Base-by-base conservation (phyloP, 2,888 invertebrate species). In the Chorisops tibialis region DNA sequence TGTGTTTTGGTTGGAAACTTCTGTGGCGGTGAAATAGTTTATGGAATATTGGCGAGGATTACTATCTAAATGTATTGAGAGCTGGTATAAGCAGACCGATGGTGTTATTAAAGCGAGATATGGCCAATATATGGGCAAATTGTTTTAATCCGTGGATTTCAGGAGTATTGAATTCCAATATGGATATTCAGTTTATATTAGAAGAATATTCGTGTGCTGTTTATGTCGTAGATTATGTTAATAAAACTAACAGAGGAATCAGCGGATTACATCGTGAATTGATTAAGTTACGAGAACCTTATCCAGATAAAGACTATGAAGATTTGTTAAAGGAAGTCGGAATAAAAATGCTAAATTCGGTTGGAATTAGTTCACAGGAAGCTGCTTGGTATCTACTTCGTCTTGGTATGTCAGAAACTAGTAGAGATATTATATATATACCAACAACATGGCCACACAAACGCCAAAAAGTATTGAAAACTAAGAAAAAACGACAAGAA, bases 321-420 rank as follows among this genome's bases (percentile, higher is more conserved):
- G 72, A 72, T 14, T 61, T 69, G 1, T 70, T 70, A 3, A 68
- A 65, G 63, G 71, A 68, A 67, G 64, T 74, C 38, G 68, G 72
- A 63, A 60, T 74, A 4, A 56, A 74, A 41, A 47, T 76, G 38
- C 65, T 77, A 0, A 75, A 77, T 62, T 54, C 56, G 30, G 68
- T 71, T 22, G 76, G 77, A 65, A 73, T 78, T 64, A 64, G 72
- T 3, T 69, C 69, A 61, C 76, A 77, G 70, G 75, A 76, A 69
- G 77, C 78, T 50, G 79, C 78, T 59, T 79, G 78, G 78, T 79
- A 72, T 71, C 63, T 80, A 2, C 63, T 80, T 48, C 68, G 77
- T 30, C 69, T 76, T 63, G 75, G 76, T 9, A 80, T 79, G 78
- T 73, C 72, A 14, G 69, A 74, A 66, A 54, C 70, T 60, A 74